A percentile compares a stretch with the other conserved stretches of the same genome.
Conservation (phyloP, 1,140 invertebrate species). For the Trichomalopsis sarcophagae region DNA sequence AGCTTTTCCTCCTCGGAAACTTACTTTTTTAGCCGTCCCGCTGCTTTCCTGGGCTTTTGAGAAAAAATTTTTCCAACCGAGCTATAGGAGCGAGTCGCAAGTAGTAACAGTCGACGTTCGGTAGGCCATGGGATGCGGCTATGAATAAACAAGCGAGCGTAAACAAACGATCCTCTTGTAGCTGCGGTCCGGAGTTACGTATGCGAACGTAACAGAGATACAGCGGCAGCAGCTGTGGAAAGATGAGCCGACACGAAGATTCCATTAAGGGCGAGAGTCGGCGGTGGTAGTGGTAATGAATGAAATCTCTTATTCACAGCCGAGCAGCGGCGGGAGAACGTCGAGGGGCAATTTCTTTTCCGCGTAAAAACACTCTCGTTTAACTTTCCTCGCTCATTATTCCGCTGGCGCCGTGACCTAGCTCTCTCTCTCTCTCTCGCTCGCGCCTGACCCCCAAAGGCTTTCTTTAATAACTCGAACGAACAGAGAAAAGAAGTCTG, state of each 20-base stretch:
- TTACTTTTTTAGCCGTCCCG: not conserved
- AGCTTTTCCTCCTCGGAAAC: not conserved
- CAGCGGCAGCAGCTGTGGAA: conserved; percentile 59
- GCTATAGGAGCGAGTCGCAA: not conserved
- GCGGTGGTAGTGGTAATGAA: conserved; percentile 67
- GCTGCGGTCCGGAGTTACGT: conserved; percentile 51
- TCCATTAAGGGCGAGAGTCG: conserved; percentile 70
- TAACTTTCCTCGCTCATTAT: conserved; percentile 73
- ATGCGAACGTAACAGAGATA: conserved; percentile 63
- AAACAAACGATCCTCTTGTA: not conserved
- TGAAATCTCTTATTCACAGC: conserved; percentile 59
- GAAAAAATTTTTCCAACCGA: not conserved
- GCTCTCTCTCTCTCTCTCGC: conserved; percentile 48
- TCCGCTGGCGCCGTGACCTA: conserved; percentile 71
- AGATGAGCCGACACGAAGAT: conserved; percentile 71
- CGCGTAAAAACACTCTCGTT: conserved; percentile 73
- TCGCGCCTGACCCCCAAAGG: conserved; percentile 66
- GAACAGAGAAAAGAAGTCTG: conserved; percentile 31
- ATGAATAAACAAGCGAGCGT: not conserved
- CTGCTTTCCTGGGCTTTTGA: no score
- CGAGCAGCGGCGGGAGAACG: not conserved
- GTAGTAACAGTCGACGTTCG: not conserved
- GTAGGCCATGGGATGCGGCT: not conserved
- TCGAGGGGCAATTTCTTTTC: conserved; percentile 68
- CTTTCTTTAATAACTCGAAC: conserved; percentile 69